phyloP scores from a whole-genome alignment of 2,888 invertebrate genomes.

The Axea sp. region DNA sequence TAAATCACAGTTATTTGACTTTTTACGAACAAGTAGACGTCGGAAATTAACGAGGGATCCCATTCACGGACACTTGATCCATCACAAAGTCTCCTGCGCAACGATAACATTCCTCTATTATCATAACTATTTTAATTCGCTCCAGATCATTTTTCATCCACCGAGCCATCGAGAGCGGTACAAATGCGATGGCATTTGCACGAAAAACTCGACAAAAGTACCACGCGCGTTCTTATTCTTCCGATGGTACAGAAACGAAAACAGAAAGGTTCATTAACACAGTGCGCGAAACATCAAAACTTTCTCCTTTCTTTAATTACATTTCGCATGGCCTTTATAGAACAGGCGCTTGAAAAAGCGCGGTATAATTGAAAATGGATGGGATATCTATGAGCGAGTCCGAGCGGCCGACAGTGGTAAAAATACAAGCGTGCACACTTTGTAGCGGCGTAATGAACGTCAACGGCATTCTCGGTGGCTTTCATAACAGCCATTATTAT shows the following conservation, averaged over 20 bases:
- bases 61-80: background rate
- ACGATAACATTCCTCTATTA: background rate
- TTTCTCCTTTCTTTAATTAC: constrained; percentile 39
- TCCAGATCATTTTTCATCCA: background rate
- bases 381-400: constrained; percentile 14
- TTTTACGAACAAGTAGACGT: constrained; percentile 1
- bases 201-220: too few relatives aligned
- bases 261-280: constrained; percentile 30
- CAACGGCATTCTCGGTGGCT: constrained; percentile 42
- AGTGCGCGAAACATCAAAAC: constrained; percentile 9
- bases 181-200: too few relatives aligned
- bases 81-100: background rate
- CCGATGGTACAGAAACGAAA: constrained; percentile 4
- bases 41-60: constrained; percentile 6
- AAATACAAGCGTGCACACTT: constrained; percentile 31
- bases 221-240: background rate
- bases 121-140: background rate
- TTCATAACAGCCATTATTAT: constrained; percentile 57
- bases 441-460: constrained; percentile 53
- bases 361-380: constrained; percentile 33
- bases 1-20: constrained; percentile 6
- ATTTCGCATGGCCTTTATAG: constrained; percentile 10
- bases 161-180: too few relatives aligned
- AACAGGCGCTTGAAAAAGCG: constrained; percentile 15
- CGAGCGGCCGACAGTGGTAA: constrained; percentile 29